Evolutionary conservation across 2,888 invertebrate genomes (phyloP).

Genomic region (Auanema freiburgensis): DNA sequence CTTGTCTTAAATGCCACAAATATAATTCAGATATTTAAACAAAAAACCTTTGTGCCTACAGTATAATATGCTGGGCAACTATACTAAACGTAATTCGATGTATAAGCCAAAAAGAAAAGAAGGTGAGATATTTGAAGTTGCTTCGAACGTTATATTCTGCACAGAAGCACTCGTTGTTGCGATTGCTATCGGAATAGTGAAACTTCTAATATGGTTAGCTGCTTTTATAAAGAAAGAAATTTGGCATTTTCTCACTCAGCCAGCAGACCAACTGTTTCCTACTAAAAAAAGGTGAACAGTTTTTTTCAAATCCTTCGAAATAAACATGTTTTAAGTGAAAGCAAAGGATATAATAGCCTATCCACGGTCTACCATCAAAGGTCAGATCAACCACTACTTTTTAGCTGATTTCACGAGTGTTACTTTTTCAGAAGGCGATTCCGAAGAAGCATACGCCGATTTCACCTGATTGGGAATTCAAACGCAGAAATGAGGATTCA

Average conservation of each 20-base stretch:
- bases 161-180: conserved; percentile 36
- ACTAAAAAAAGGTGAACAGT: conserved; percentile 3
- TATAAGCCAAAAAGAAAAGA: conserved; percentile 30
- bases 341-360: background rate
- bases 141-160: background rate
- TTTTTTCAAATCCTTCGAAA: too few species aligned
- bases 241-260: conserved; percentile 47
- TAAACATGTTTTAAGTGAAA: too few species aligned
- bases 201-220: conserved; percentile 33
- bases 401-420: too few species aligned
- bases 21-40: conserved; percentile 45
- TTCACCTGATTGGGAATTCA: too few species aligned
- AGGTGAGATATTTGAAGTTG: conserved; percentile 22
- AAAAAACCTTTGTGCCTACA: conserved; percentile 55
- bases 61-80: conserved; percentile 40
- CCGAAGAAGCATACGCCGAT: background rate
- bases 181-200: conserved; percentile 26
- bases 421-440: background rate
- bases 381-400: too few species aligned
- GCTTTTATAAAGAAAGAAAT: conserved; percentile 32
- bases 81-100: conserved; percentile 18
- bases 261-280: conserved; percentile 44
- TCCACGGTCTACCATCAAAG: background rate
- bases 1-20: background rate
- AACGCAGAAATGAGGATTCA: background rate